These are phyloP conservation scores for Gonatopus flavifemur DNA, from an alignment of 1,140 invertebrate species.

Conservation along the genomic window DNA sequence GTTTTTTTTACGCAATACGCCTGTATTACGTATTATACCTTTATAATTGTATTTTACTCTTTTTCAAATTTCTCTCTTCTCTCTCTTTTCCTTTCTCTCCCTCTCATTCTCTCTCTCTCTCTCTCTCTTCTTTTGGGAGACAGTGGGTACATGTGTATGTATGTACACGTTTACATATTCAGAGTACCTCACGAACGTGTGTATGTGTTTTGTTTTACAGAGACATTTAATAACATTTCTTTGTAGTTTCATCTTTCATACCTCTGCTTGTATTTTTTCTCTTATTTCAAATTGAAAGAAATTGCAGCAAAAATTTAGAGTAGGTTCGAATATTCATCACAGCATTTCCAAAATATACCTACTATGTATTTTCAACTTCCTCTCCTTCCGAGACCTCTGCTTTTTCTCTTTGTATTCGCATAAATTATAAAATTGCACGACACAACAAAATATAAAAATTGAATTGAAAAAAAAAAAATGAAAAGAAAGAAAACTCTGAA, in stretches of 20 bases:
- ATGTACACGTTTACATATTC: constrained; percentile 42
- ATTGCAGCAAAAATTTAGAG: constrained; percentile 31
- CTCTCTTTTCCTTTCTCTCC: background rate
- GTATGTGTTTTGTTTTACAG: no score
- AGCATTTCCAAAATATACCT: constrained; percentile 15
- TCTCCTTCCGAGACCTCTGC: no score
- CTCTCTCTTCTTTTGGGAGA: constrained; percentile 14
- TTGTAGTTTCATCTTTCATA: constrained; percentile 19
- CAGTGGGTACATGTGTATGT: constrained; percentile 37
- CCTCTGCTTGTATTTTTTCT: constrained; percentile 12
- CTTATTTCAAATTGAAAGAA: constrained; percentile 34
- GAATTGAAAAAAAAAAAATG: no score
- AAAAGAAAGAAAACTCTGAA: no score
- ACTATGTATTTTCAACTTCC: no score
- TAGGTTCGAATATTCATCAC: constrained; percentile 30
- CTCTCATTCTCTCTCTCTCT: background rate
- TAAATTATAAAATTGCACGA: no score
- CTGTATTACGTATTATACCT: background rate
- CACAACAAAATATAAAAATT: no score
- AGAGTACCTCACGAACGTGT: constrained; percentile 37
- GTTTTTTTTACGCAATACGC: no score
- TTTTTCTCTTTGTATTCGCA: no score
- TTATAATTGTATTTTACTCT: background rate
- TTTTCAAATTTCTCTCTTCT: background rate
- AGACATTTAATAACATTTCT: constrained; percentile 28